A percentile compares a stretch with the other conserved stretches of the same genome.
These are phyloP conservation scores for Amphiura filiformis DNA, from an alignment of 35 echinoderm and acorn worm species.

Conservation along the genomic window DNA sequence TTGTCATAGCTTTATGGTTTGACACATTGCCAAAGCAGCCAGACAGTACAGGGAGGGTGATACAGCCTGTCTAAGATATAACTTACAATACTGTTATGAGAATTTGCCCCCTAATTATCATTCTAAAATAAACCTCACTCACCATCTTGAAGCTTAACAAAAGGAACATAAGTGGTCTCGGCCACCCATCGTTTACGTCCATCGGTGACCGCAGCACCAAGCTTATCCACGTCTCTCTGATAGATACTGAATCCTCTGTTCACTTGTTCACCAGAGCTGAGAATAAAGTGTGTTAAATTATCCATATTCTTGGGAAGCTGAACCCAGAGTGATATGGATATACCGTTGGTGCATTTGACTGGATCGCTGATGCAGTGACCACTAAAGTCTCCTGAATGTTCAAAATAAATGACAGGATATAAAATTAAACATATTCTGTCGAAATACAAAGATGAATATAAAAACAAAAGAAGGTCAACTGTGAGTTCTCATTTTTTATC, in stretches of 20 bases:
- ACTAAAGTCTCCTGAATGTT: conserved; percentile 66
- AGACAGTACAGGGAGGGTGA: too few species aligned
- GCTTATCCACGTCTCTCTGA: conserved; percentile 59
- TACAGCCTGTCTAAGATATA: too few species aligned
- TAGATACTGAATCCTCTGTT: conserved; percentile 76
- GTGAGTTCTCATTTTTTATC: too few species aligned
- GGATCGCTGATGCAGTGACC: conserved; percentile 62
- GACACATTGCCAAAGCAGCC: too few species aligned
- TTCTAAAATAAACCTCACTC: too few species aligned
- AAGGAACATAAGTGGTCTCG: conserved; percentile 48
- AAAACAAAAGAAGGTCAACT: too few species aligned
- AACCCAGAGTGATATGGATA: conserved; percentile 75
- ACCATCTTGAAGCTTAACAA: conserved; percentile 52
- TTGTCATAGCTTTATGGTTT: too few species aligned
- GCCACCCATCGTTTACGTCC: conserved; percentile 68
- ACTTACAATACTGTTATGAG: too few species aligned
- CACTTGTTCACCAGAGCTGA: conserved; percentile 87
- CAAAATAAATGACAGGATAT: conserved; percentile 25
- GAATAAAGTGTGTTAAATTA: conserved; percentile 76
- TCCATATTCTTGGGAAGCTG: conserved; percentile 63
- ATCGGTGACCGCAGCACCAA: conserved; percentile 86
- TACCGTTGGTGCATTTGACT: conserved; percentile 42
- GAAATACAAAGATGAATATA: conserved; percentile 35
- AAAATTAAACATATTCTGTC: conserved; percentile 14
- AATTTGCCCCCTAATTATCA: too few species aligned